phyloP scores from a whole-genome alignment of 2,888 invertebrate species.

The Nomada lathburiana region DNA sequence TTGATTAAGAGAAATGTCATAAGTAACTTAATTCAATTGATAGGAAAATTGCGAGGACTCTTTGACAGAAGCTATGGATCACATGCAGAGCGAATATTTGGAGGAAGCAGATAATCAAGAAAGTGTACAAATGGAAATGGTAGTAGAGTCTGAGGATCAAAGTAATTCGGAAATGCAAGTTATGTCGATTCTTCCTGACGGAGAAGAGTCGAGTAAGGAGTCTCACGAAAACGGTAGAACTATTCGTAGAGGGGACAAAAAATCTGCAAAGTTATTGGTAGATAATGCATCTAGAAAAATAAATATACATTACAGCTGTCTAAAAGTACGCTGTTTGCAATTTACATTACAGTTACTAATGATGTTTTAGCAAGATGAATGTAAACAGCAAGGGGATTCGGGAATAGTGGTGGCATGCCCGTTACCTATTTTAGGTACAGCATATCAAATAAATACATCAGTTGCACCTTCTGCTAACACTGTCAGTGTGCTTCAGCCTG shows the following conservation, averaged over 20 bases:
- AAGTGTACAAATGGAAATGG: slow-evolving; percentile 78
- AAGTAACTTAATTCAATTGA: background rate
- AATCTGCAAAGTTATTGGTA: slow-evolving; percentile 58
- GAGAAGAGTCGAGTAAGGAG: slow-evolving; percentile 59
- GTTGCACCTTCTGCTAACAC: slow-evolving; percentile 36
- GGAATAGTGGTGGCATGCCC: slow-evolving; percentile 59
- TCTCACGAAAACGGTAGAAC: slow-evolving; percentile 45
- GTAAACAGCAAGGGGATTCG: slow-evolving; percentile 46
- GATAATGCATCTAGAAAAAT: background rate
- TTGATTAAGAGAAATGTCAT: background rate
- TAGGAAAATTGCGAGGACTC: slow-evolving; percentile 73
- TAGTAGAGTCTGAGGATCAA: slow-evolving; percentile 73
- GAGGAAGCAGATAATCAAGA: slow-evolving; percentile 72
- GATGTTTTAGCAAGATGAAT: slow-evolving; percentile 48
- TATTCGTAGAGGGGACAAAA: slow-evolving; percentile 38
- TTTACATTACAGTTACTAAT: background rate
- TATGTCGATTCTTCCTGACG: slow-evolving; percentile 58
- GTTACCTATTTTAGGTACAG: slow-evolving; percentile 55
- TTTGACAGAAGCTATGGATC: slow-evolving; percentile 79
- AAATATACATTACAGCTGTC: background rate
- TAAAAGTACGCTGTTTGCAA: background rate
- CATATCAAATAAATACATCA: slow-evolving; percentile 65
- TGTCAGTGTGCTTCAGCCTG: slow-evolving; percentile 60
- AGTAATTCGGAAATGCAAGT: slow-evolving; percentile 49
- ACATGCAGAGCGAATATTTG: slow-evolving; percentile 78